Base-by-base conservation (phyloP, 2,113 vertebrate species). In the Sturnira hondurensis region DNA sequence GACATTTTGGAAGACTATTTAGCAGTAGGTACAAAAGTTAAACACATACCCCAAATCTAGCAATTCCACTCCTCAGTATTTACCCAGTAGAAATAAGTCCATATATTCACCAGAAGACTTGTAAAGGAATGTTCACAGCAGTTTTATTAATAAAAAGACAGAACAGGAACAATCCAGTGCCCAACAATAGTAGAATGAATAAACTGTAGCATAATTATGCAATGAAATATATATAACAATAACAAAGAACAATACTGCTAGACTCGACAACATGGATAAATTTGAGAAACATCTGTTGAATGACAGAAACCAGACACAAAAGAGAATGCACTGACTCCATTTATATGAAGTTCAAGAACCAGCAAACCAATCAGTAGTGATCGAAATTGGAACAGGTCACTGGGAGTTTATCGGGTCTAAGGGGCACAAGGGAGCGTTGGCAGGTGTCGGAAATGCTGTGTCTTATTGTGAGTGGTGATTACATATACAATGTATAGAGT, bases 291-390 rank as follows among this genome's bases (percentile, higher is more conserved):
- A 52, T 56, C 33, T 52, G 41, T 38, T 76, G 74, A 41, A 33
- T 41, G 63, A 81, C 73, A 86, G 81, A 54, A 96, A 41, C 28
- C 28, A 94, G 88, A 74, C 15, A 58, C 15, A n/a, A 68, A 77
- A 89, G 82, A 82, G 4, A 76, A 74, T 19, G 41, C 15, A 52
- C 31, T 61, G 80, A 86, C 73, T 73, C 70, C 73, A 76, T 80
- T 92, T 94, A 68, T 15, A 45, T 76, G 70, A 91, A 73, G 54
- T 85, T 92, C 54, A 92, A 83, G 74, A 91, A 87, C 63, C 38
- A 83, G 52, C 24, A 73, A 90, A 67, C 17, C 61, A 54, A 68
- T 47, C 24, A 52, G 8, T 67, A 70, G 20, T 38, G 67, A 80
- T 33, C 54, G 20, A 91, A 91, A 45, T 68, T 36, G 50, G 47